Conservation (phyloP, 2,888 invertebrate species). For the Hybos culiciformis region DNA sequence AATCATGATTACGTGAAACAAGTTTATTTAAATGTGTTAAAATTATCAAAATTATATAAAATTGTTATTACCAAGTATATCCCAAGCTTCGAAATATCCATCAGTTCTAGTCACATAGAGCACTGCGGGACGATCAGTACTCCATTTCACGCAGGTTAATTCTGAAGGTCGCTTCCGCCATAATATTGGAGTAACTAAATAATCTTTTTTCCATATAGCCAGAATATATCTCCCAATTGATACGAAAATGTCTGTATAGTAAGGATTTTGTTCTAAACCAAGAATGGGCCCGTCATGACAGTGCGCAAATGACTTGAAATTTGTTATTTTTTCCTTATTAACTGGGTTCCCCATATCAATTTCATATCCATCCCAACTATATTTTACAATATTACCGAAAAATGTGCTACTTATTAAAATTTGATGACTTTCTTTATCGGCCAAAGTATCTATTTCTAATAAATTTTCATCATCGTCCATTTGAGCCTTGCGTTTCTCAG, state of each 20-base stretch:
- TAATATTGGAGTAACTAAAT: constrained; percentile 45
- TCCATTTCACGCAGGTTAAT: constrained; percentile 59
- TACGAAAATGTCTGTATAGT: constrained; percentile 45
- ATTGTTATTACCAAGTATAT: constrained; percentile 41
- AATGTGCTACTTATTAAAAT: constrained; percentile 32
- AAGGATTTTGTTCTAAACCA: constrained; percentile 45
- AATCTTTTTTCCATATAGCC: constrained; percentile 59
- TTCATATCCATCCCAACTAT: constrained; percentile 54
- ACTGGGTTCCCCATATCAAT: constrained; percentile 43
- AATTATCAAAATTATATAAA: not conserved
- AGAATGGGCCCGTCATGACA: constrained; percentile 61
- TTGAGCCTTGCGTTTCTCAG: constrained; percentile 11
- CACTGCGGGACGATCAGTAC: constrained; percentile 56
- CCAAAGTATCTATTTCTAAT: constrained; percentile 10
- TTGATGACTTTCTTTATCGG: constrained; percentile 6
- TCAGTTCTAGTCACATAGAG: constrained; percentile 57
- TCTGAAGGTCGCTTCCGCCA: constrained; percentile 48
- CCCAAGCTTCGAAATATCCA: constrained; percentile 71
- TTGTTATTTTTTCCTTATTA: constrained; percentile 41
- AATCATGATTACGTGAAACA: not conserved
- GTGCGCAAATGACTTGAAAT: constrained; percentile 33
- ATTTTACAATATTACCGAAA: constrained; percentile 24
- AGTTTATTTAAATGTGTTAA: not conserved
- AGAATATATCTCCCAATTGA: constrained; percentile 63
- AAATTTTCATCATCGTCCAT: constrained; percentile 19